Conservation (phyloP, 1,140 invertebrate genomes). For the Eumaeus atala region DNA sequence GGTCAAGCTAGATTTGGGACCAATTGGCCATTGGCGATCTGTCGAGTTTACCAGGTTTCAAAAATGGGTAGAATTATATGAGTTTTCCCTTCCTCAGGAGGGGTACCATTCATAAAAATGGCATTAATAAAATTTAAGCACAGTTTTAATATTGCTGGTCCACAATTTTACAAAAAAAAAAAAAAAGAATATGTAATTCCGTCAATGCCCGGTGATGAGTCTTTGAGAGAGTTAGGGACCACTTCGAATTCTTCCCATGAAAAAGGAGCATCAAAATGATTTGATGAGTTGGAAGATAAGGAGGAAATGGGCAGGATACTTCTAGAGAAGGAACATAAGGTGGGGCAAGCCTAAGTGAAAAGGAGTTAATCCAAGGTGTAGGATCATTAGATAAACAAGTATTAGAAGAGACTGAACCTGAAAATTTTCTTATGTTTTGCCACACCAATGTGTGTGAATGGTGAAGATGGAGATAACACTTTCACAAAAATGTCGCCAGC, state of each 20-base stretch:
- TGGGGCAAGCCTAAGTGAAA: conserved; percentile 20
- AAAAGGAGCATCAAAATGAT: conserved; percentile 14
- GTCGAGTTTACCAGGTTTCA: conserved; percentile 29
- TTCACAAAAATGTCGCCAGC: conserved; percentile 12
- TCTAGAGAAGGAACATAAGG: conserved; percentile 17
- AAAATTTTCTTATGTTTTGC: conserved; percentile 24
- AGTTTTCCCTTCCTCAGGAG: conserved; percentile 24
- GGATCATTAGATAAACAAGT: not conserved
- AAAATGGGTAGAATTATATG: conserved; percentile 32
- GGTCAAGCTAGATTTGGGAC: no score
- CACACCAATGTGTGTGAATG: conserved; percentile 20
- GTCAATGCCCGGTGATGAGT: conserved; percentile 22
- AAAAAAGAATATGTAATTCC: conserved; percentile 26
- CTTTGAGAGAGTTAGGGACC: conserved; percentile 14
- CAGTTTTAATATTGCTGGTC: not conserved
- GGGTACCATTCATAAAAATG: conserved; percentile 3
- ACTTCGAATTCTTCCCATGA: conserved; percentile 16
- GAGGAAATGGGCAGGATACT: not conserved
- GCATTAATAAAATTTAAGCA: conserved; percentile 19
- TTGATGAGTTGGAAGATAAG: not conserved
- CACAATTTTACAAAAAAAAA: not conserved
- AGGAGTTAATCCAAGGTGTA: conserved; percentile 16
- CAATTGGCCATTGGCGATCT: conserved; percentile 27
- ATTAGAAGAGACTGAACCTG: conserved; percentile 3
- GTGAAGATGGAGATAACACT: conserved; percentile 2